Percentiles rank a stretch among this genome's conserved stretches.
Conservation (phyloP, 2,797 vertebrate species). For the Sebastes trivittatus region DNA sequence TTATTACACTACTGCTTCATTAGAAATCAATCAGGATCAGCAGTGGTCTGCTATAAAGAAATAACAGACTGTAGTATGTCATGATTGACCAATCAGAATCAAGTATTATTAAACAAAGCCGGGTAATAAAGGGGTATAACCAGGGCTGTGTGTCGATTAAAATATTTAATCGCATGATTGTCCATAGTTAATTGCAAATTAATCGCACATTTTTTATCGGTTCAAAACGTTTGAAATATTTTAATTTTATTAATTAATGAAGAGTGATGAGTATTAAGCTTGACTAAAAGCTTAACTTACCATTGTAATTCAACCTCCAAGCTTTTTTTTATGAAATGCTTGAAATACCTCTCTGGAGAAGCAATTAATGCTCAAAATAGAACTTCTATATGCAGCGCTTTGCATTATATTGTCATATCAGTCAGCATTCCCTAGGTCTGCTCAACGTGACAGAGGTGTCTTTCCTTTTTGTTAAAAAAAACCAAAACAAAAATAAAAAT, state of each 20-base stretch:
- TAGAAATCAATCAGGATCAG: too few relatives aligned
- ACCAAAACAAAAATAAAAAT: neutral
- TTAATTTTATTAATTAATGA: neutral
- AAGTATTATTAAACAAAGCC: too few relatives aligned
- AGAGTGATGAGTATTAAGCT: neutral
- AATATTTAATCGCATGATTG: too few relatives aligned
- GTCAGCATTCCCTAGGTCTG: slow-evolving; percentile 8
- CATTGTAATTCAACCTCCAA: slow-evolving; percentile 1
- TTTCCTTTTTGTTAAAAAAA: slow-evolving; percentile 5
- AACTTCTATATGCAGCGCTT: neutral
- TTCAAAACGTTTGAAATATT: too few relatives aligned
- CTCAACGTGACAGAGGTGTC: neutral
- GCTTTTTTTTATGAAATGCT: slow-evolving; percentile 1
- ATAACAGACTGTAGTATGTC: too few relatives aligned
- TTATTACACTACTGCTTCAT: too few relatives aligned
- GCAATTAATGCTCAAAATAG: slow-evolving; percentile 41
- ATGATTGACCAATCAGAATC: too few relatives aligned
- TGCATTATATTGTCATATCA: slow-evolving; percentile 25
- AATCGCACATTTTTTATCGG: fast-evolving
- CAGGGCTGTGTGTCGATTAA: too few relatives aligned
- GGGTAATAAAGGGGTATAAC: too few relatives aligned
- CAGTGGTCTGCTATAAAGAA: too few relatives aligned
- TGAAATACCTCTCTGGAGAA: slow-evolving; percentile 22
- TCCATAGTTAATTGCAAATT: too few relatives aligned
- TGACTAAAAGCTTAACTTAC: neutral